Conservation (phyloP, 2,888 invertebrate genomes). For the Cephonodes hylas region DNA sequence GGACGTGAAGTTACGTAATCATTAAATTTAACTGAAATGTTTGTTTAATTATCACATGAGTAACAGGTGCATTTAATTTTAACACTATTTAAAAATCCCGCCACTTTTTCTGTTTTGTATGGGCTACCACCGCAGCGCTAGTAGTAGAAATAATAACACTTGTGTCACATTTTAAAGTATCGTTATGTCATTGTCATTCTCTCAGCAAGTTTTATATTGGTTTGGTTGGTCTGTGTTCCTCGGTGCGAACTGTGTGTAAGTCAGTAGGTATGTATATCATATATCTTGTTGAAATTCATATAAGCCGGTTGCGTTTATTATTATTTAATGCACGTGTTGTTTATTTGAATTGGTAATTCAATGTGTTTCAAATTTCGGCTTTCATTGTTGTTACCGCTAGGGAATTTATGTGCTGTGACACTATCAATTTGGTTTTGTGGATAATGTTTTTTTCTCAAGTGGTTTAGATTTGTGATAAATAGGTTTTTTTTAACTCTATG, state of each 20-base stretch:
- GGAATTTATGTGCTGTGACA: background rate
- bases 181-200: no score
- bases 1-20: no score
- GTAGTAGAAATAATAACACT: no score
- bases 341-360: background rate
- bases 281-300: background rate
- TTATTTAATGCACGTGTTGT: background rate
- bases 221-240: background rate
- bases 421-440: background rate
- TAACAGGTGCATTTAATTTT: no score
- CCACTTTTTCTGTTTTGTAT: no score
- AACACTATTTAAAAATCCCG: no score
- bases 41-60: no score
- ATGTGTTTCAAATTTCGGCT: background rate
- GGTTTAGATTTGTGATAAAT: background rate
- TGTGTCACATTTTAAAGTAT: no score
- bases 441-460: background rate
- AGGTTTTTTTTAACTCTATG: background rate
- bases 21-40: no score
- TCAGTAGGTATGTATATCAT: background rate
- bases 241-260: background rate
- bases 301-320: background rate
- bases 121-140: no score
- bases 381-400: background rate
- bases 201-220: background rate